Conservation (phyloP, 1,140 invertebrate genomes). For the Papilio polytes region DNA sequence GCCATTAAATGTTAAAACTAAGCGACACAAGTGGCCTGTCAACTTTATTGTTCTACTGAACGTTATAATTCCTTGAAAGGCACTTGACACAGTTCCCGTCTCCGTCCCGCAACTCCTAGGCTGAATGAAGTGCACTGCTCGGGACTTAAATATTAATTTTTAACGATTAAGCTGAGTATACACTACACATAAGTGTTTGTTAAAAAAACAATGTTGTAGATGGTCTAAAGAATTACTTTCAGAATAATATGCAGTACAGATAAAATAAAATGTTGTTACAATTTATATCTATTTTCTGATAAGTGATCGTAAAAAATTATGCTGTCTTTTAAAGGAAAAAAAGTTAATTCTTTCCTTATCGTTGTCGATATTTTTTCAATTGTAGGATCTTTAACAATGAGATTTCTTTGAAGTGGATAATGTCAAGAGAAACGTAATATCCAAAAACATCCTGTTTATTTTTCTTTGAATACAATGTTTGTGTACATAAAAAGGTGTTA, state of each 20-base stretch:
- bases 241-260: not conserved
- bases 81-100: slow-evolving; percentile 15
- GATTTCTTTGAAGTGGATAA: not conserved
- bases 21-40: not conserved
- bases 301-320: not conserved
- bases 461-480: not conserved
- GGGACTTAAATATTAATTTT: not conserved
- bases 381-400: not conserved
- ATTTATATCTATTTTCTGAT: not conserved
- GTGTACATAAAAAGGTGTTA: not conserved
- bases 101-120: slow-evolving; percentile 7
- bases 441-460: not conserved
- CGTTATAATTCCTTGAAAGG: slow-evolving; percentile 15
- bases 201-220: not conserved
- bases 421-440: not conserved
- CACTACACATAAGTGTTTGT: not conserved
- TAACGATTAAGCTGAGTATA: not conserved
- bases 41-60: not conserved
- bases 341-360: not conserved
- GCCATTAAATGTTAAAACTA: not conserved
- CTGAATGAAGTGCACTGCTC: not conserved
- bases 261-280: not conserved
- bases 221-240: not conserved
- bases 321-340: not conserved
- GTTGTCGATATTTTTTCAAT: not conserved